phyloP scores from a whole-genome alignment of 2,797 vertebrate genomes.

The Ctenochaetus hawaiiensis region DNA sequence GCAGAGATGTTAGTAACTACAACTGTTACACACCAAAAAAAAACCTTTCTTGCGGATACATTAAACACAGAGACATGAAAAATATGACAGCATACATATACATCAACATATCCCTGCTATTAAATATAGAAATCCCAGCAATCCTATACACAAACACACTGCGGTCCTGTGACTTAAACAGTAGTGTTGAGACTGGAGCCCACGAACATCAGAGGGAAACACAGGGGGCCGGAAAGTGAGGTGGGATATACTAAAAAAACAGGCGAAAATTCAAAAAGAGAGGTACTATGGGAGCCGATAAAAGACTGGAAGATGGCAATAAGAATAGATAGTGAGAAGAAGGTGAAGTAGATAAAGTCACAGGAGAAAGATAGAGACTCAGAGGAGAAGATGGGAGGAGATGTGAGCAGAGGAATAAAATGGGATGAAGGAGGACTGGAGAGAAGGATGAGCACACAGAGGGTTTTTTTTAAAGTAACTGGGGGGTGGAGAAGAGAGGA shows the following conservation, averaged over 20 bases:
- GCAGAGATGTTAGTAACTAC: slow-evolving; percentile 23
- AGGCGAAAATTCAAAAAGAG: slow-evolving; percentile 31
- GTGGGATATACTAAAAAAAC: slow-evolving; percentile 32
- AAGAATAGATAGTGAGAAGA: slow-evolving; percentile 18
- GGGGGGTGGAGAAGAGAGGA: not conserved
- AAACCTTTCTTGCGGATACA: slow-evolving; percentile 16
- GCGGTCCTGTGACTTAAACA: slow-evolving; percentile 20
- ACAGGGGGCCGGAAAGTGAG: slow-evolving; percentile 3
- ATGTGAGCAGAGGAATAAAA: not conserved
- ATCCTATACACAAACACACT: not conserved
- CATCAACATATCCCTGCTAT: not conserved
- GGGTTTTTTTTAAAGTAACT: too few species aligned
- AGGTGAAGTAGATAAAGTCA: slow-evolving; percentile 26
- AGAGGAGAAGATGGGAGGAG: not conserved
- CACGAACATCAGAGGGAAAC: slow-evolving; percentile 13
- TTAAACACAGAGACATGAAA: not conserved
- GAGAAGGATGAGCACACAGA: slow-evolving; percentile 1
- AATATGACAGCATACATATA: not conserved
- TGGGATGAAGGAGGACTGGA: not conserved
- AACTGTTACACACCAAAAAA: slow-evolving; percentile 19
- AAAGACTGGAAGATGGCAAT: slow-evolving; percentile 19
- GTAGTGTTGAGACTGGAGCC: slow-evolving; percentile 22
- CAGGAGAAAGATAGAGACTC: not conserved
- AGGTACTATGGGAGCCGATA: slow-evolving; percentile 18
- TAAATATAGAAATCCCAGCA: not conserved